phyloP scores from a whole-genome alignment of 2,113 vertebrate genomes.

The Leucoraja erinaceus region DNA sequence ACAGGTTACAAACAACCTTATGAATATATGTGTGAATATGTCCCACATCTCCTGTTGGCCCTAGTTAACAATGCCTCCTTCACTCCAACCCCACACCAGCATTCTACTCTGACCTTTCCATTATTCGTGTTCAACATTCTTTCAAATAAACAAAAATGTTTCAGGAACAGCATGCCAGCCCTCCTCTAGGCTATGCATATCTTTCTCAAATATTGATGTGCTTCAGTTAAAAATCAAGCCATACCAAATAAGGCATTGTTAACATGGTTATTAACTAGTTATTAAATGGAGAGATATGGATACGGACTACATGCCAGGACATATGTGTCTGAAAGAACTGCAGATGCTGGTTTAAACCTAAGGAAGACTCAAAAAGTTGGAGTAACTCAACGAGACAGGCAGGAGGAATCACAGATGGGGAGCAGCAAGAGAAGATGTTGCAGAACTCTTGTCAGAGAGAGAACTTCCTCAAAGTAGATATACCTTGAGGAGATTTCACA shows the following conservation, averaged over 20 bases:
- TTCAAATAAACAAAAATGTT: not conserved
- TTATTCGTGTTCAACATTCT: not conserved
- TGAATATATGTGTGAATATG: not conserved
- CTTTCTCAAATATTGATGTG: not conserved
- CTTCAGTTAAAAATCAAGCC: not conserved
- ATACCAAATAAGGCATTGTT: not conserved
- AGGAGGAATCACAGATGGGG: too few relatives aligned
- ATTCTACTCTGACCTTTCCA: not conserved
- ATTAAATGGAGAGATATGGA: not conserved
- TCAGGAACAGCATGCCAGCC: not conserved
- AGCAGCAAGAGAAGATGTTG: too few relatives aligned
- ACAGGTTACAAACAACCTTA: not conserved
- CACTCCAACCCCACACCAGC: not conserved
- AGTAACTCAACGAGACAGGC: too few relatives aligned
- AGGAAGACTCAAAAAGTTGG: too few relatives aligned
- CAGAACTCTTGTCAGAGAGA: too few relatives aligned
- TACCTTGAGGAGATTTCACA: too few relatives aligned
- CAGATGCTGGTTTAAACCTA: too few relatives aligned
- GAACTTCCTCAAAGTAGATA: too few relatives aligned
- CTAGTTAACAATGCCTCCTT: too few relatives aligned
- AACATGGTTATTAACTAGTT: not conserved
- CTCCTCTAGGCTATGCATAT: not conserved
- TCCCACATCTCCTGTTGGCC: not conserved
- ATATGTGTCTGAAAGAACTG: too few relatives aligned
- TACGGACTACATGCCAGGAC: not conserved